Conservation (phyloP, 2,888 invertebrate species). For the Metallyticus violacea region DNA sequence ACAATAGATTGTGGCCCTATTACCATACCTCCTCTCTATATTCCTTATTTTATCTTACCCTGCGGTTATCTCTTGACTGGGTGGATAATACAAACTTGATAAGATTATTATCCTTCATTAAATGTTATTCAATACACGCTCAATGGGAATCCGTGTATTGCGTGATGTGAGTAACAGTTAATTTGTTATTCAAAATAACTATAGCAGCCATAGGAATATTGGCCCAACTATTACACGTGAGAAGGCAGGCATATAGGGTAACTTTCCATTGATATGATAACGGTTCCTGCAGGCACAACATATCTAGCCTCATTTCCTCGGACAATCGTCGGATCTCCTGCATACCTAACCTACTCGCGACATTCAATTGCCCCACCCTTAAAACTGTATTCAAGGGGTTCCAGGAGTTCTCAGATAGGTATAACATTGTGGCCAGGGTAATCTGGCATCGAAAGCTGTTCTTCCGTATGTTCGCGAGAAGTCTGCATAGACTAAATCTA, state of each 20-base stretch:
- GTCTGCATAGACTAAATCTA: too few relatives aligned
- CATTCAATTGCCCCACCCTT: not conserved
- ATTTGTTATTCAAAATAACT: too few relatives aligned
- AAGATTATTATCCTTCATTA: too few relatives aligned
- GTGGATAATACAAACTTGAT: not conserved
- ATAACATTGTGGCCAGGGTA: too few relatives aligned
- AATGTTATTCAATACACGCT: not conserved
- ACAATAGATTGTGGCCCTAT: not conserved
- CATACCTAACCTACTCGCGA: not conserved
- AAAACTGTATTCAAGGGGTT: too few relatives aligned
- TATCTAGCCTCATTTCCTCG: not conserved
- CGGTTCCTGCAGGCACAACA: not conserved
- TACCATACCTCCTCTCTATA: not conserved
- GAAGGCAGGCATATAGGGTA: not conserved
- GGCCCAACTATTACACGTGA: not conserved
- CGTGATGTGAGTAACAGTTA: too few relatives aligned
- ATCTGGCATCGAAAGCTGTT: too few relatives aligned
- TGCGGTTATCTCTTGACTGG: not conserved
- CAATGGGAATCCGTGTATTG: too few relatives aligned
- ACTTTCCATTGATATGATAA: not conserved
- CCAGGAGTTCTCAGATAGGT: too few relatives aligned
- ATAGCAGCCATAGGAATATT: too few relatives aligned
- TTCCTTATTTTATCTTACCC: too few relatives aligned
- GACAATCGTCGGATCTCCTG: not conserved
- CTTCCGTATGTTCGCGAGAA: too few relatives aligned